Evolutionary conservation across 2,888 invertebrate genomes (phyloP).

Genomic region (Taenaris catops): DNA sequence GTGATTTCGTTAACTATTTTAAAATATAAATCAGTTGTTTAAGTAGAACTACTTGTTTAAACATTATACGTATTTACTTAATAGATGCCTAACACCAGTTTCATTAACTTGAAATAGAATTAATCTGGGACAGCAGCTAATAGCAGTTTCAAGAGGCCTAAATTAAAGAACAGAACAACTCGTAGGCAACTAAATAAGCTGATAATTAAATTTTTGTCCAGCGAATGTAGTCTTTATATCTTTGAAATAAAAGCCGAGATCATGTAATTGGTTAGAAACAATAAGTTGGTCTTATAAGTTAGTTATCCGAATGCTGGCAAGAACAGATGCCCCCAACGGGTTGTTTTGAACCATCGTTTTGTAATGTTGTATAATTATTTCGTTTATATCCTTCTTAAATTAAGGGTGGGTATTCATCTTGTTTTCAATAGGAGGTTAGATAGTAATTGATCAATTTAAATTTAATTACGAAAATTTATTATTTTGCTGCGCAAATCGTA

Average conservation of each 20-base stretch:
- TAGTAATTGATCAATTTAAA: constrained; percentile 1
- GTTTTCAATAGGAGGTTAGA: too few relatives aligned
- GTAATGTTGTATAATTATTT: constrained; percentile 64
- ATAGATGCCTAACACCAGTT: constrained; percentile 29
- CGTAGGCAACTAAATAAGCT: constrained; percentile 25
- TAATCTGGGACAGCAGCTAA: constrained; percentile 54
- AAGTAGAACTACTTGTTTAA: too few relatives aligned
- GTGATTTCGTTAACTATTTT: too few relatives aligned
- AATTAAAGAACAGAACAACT: constrained; percentile 70
- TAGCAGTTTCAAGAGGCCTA: constrained; percentile 61
- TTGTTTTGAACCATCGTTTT: constrained; percentile 51
- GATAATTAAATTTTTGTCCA: constrained; percentile 5
- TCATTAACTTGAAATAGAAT: constrained; percentile 62
- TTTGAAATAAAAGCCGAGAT: constrained; percentile 21
- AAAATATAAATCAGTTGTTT: too few relatives aligned
- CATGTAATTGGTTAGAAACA: constrained; percentile 4
- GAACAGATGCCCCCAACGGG: constrained; percentile 67
- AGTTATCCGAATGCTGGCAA: constrained; percentile 47
- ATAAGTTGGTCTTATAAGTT: constrained; percentile 16
- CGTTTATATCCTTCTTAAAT: constrained; percentile 50
- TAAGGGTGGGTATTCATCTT: constrained; percentile 20
- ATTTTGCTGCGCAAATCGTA: not conserved
- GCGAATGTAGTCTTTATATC: constrained; percentile 31
- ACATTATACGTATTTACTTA: too few relatives aligned
- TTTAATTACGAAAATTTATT: not conserved